These are phyloP conservation scores for Caloenas nicobarica DNA, from an alignment of 2,113 vertebrate genomes.

Conservation along the genomic window DNA sequence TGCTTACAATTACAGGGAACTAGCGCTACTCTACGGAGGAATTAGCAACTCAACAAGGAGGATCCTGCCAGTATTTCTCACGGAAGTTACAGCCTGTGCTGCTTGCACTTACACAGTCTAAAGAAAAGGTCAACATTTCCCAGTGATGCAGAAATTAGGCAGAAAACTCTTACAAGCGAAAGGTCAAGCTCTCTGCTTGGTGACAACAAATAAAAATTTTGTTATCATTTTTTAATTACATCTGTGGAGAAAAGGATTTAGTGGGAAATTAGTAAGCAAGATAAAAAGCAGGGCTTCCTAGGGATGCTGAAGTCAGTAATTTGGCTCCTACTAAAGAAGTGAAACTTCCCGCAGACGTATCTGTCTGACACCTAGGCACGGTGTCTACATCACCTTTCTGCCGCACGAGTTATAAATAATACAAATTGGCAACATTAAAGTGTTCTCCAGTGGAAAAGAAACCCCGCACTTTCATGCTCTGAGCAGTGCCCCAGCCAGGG, in stretches of 20 bases:
- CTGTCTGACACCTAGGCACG: rapidly evolving
- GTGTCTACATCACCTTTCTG: neutral
- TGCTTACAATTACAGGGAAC: constrained; percentile 30
- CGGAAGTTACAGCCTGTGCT: neutral
- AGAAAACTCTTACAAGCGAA: neutral
- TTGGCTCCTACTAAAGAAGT: neutral
- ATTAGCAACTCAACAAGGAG: constrained; percentile 33
- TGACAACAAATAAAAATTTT: neutral
- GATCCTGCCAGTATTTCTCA: neutral
- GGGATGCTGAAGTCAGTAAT: neutral
- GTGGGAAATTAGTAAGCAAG: neutral
- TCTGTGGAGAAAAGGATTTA: neutral
- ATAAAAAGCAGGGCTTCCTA: neutral
- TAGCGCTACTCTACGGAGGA: neutral
- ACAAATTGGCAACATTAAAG: neutral
- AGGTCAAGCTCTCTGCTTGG: neutral
- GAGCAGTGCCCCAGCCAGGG: neutral
- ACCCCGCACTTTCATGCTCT: neutral
- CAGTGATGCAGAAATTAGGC: neutral
- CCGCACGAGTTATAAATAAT: neutral
- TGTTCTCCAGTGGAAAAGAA: neutral
- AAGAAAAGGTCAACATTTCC: neutral
- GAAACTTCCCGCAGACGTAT: neutral
- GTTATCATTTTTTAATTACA: neutral
- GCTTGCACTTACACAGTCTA: neutral